A percentile compares a stretch with the other conserved stretches of the same genome.
Evolutionary conservation across 1,140 invertebrate genomes (phyloP).

Genomic region (Tetranychus urticae): DNA sequence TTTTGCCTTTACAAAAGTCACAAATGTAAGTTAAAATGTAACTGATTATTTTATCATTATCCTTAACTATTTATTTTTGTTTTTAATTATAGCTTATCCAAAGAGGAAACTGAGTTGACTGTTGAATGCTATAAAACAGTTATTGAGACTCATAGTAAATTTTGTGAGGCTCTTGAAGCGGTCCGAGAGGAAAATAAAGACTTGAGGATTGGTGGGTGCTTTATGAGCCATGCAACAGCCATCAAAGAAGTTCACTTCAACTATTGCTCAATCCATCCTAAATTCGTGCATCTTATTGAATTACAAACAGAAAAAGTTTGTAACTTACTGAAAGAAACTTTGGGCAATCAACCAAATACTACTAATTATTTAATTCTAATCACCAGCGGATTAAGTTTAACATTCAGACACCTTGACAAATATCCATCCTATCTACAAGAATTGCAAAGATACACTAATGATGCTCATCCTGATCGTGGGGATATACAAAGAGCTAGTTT

Average conservation of each 20-base stretch:
- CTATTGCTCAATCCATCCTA: slow-evolving; percentile 78
- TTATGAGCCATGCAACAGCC: slow-evolving; percentile 57
- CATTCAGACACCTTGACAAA: slow-evolving; percentile 78
- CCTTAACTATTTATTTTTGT: neutral
- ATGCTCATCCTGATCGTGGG: slow-evolving; percentile 78
- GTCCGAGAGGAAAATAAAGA: slow-evolving; percentile 25
- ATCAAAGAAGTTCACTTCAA: slow-evolving; percentile 59
- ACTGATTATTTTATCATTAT: no score
- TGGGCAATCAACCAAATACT: slow-evolving; percentile 31
- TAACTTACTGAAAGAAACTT: slow-evolving; percentile 1
- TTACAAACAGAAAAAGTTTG: slow-evolving; percentile 34
- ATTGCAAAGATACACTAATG: slow-evolving; percentile 74
- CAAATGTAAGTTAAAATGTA: slow-evolving; percentile 30
- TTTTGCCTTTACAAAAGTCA: slow-evolving; percentile 52
- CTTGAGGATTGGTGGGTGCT: slow-evolving; percentile 69
- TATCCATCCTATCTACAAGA: slow-evolving; percentile 69
- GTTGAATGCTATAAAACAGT: no score
- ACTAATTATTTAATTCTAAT: slow-evolving; percentile 57
- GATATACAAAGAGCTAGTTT: slow-evolving; percentile 79
- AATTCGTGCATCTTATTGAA: slow-evolving; percentile 69
- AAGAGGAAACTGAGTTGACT: no score
- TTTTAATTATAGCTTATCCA: neutral
- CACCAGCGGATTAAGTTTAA: slow-evolving; percentile 74
- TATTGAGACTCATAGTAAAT: slow-evolving; percentile 27
- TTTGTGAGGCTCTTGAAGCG: neutral